A percentile compares a stretch with the other conserved stretches of the same genome.
phyloP scores from a whole-genome alignment of 1,140 invertebrate genomes.

The Ostrea edulis region DNA sequence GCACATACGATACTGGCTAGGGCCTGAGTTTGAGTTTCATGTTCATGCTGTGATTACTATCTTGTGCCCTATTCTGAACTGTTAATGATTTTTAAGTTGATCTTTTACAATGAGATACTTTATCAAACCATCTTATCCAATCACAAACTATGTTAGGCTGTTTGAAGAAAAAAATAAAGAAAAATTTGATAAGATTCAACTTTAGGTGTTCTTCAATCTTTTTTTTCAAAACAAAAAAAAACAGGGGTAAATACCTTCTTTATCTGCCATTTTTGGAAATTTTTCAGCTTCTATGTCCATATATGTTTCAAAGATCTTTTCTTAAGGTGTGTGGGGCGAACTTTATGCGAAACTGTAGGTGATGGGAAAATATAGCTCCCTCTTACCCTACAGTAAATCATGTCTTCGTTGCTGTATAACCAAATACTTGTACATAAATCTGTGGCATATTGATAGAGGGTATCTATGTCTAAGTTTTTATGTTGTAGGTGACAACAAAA shows the following conservation, averaged over 20 bases:
- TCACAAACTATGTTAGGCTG: not conserved
- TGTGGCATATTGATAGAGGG: slow-evolving; percentile 13
- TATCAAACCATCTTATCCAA: slow-evolving; percentile 29
- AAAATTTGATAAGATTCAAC: slow-evolving; percentile 33
- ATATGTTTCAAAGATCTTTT: slow-evolving; percentile 32
- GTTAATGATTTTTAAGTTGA: slow-evolving; percentile 34
- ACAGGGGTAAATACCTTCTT: slow-evolving; percentile 21
- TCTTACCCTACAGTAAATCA: slow-evolving; percentile 11
- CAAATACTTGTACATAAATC: slow-evolving; percentile 10
- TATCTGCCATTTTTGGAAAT: slow-evolving; percentile 25
- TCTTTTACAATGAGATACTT: slow-evolving; percentile 30
- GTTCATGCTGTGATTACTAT: slow-evolving; percentile 36
- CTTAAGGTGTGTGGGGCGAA: not conserved
- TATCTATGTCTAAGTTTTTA: slow-evolving; percentile 8
- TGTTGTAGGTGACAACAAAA: not conserved
- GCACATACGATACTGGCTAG: not conserved
- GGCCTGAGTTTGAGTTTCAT: not conserved
- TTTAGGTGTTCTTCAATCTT: not conserved
- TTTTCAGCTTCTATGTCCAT: slow-evolving; percentile 15
- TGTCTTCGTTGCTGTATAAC: slow-evolving; percentile 4
- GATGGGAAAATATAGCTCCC: not conserved
- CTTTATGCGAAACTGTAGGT: not conserved
- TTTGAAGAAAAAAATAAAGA: slow-evolving; percentile 14
- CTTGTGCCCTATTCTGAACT: slow-evolving; percentile 30
- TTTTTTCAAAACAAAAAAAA: not conserved